phyloP scores from a whole-genome alignment of 2,888 invertebrate species.

The Agonopterix subpropinquella region DNA sequence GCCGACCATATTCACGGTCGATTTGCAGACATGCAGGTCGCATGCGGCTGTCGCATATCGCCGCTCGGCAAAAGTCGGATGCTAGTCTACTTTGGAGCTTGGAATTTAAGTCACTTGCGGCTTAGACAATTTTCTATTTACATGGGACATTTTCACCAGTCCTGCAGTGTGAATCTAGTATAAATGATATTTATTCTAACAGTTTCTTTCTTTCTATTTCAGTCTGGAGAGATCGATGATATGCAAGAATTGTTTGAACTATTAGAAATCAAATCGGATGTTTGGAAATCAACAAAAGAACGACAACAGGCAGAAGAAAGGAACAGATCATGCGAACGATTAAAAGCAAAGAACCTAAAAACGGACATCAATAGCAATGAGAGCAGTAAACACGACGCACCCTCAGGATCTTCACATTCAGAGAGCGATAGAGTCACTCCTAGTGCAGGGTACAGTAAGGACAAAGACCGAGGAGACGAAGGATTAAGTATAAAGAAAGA shows the following conservation, averaged over 20 bases:
- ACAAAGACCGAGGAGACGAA: conserved; percentile 57
- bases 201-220: conserved; percentile 34
- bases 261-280: conserved; percentile 89
- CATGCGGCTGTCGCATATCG: too few relatives aligned
- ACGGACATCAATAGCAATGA: conserved; percentile 72
- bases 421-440: conserved; percentile 68
- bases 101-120: too few relatives aligned
- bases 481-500: conserved; percentile 70
- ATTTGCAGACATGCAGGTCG: too few relatives aligned
- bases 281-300: conserved; percentile 78
- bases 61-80: too few relatives aligned
- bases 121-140: too few relatives aligned
- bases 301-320: conserved; percentile 68
- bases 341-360: conserved; percentile 62
- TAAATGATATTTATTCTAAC: background rate
- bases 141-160: too few relatives aligned
- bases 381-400: conserved; percentile 70
- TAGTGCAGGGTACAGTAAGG: conserved; percentile 67
- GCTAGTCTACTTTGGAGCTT: too few relatives aligned
- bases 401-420: conserved; percentile 67
- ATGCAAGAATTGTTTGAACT: conserved; percentile 89
- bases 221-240: conserved; percentile 88
- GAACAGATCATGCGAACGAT: conserved; percentile 65
- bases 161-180: too few relatives aligned
- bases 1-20: too few relatives aligned